Conservation (phyloP, 2,888 invertebrate genomes). For the Cylindroiulus punctatus region DNA sequence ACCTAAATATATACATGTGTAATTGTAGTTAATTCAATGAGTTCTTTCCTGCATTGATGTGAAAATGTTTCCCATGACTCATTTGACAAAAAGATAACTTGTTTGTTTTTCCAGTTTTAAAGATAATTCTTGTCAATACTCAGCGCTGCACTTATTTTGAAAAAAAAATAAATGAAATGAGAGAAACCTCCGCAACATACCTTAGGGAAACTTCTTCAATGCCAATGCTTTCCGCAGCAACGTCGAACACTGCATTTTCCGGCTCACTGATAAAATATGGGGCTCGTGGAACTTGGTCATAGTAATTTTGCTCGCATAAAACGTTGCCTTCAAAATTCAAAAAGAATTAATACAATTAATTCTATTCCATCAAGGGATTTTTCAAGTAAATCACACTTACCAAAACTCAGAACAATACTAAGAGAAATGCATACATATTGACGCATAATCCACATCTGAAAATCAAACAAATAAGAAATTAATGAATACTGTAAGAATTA, state of each 20-base stretch:
- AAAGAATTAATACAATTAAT: too few relatives aligned
- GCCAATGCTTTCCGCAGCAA: slow-evolving; percentile 74
- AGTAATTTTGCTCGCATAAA: slow-evolving; percentile 70
- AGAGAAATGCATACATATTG: not conserved
- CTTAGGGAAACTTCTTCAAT: slow-evolving; percentile 80
- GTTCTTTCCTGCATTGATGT: too few relatives aligned
- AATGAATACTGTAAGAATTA: too few relatives aligned
- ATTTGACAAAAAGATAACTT: too few relatives aligned
- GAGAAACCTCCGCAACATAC: too few relatives aligned
- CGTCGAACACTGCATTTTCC: slow-evolving; percentile 82
- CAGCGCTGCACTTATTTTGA: too few relatives aligned
- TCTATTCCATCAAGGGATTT: too few relatives aligned
- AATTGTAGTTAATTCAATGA: too few relatives aligned
- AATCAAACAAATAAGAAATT: not conserved
- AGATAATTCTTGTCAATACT: too few relatives aligned
- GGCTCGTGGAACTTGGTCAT: slow-evolving; percentile 83
- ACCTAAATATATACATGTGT: slow-evolving; percentile 68
- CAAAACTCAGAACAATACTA: not conserved
- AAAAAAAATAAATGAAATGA: too few relatives aligned
- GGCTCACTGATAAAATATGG: slow-evolving; percentile 91
- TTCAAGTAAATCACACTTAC: not conserved
- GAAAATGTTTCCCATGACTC: too few relatives aligned
- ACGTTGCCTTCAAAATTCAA: not conserved
- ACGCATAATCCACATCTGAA: not conserved
- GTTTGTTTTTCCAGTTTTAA: too few relatives aligned